These are phyloP conservation scores for Lycophotia porphyrea DNA, from an alignment of 2,888 invertebrate genomes.

Conservation along the genomic window DNA sequence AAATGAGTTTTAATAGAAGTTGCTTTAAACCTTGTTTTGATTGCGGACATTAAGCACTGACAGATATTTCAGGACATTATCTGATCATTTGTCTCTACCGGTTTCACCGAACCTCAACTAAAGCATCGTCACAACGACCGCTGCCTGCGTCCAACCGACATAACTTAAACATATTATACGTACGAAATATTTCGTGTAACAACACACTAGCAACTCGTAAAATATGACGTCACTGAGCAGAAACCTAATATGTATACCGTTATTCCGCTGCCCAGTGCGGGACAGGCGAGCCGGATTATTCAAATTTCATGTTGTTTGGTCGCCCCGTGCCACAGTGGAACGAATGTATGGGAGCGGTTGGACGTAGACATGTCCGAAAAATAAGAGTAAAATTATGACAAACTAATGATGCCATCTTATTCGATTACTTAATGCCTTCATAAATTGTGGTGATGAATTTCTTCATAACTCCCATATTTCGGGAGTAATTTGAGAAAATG, in stretches of 20 bases:
- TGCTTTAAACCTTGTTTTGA: neutral
- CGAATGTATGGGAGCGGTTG: too few species aligned
- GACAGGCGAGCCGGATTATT: slow-evolving; percentile 73
- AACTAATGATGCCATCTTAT: too few species aligned
- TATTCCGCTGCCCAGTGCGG: slow-evolving; percentile 66
- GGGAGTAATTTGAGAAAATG: too few species aligned
- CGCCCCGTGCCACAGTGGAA: too few species aligned
- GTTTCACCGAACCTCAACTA: neutral
- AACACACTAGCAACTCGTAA: neutral
- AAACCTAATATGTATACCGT: slow-evolving; percentile 63
- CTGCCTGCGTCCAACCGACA: neutral
- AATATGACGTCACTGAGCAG: slow-evolving; percentile 38
- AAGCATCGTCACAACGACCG: neutral
- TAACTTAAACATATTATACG: slow-evolving; percentile 8
- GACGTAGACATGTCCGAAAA: too few species aligned
- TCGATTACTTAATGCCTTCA: too few species aligned
- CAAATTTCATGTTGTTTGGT: slow-evolving; percentile 79
- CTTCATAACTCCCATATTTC: too few species aligned
- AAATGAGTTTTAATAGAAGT: neutral
- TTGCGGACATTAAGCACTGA: too few species aligned
- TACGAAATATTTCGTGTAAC: neutral
- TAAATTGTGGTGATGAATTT: too few species aligned
- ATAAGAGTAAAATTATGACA: too few species aligned
- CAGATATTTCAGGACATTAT: neutral
- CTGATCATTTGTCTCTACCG: neutral